A percentile compares a stretch with the other conserved stretches of the same genome.
Evolutionary conservation across 2,113 vertebrate species (phyloP).

Genomic region (Callorhinus ursinus): DNA sequence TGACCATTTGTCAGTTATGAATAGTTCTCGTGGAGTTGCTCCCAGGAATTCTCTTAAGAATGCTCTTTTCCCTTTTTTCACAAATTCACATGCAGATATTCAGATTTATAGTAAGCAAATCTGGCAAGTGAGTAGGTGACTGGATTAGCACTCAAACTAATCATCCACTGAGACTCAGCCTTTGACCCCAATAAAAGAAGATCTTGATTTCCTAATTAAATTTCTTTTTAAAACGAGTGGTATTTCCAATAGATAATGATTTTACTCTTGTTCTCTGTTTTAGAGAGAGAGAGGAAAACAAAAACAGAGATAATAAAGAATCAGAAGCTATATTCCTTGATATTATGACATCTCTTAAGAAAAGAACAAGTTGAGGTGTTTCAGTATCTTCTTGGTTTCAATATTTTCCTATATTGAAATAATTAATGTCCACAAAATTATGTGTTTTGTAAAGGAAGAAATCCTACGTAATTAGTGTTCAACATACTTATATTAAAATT

Average conservation of each 20-base stretch:
- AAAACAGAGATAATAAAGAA: neutral
- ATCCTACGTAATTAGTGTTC: neutral
- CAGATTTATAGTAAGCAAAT: neutral
- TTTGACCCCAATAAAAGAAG: neutral
- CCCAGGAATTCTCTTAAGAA: constrained; percentile 49
- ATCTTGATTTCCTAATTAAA: neutral
- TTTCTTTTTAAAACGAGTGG: neutral
- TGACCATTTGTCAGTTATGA: constrained; percentile 60
- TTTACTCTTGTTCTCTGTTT: neutral
- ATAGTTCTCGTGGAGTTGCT: neutral
- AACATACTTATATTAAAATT: neutral
- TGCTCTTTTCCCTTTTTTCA: neutral
- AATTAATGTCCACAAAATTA: neutral
- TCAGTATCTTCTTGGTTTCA: neutral
- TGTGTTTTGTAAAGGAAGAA: neutral
- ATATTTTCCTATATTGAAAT: neutral
- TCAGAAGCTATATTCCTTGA: neutral
- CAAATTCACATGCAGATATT: neutral
- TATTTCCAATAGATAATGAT: neutral
- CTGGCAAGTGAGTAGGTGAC: neutral
- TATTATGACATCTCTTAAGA: neutral
- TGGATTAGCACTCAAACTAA: constrained; percentile 1
- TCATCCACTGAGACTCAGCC: neutral
- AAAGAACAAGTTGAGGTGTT: neutral
- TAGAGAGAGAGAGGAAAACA: neutral